These are phyloP conservation scores for Aethes cnicana DNA, from an alignment of 2,888 invertebrate species.

Conservation along the genomic window DNA sequence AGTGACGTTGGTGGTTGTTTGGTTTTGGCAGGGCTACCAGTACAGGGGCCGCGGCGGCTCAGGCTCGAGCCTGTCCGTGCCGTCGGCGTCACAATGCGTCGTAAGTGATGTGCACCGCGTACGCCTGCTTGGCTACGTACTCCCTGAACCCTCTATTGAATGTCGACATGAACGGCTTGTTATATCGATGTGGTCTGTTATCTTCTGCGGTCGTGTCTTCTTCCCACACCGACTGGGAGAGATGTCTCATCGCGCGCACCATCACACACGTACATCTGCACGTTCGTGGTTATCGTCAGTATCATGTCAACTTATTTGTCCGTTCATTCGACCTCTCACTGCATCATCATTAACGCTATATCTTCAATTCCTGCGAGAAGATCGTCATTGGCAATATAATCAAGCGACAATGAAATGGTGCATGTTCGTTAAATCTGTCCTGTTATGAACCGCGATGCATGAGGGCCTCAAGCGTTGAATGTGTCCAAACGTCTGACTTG, in stretches of 20 bases:
- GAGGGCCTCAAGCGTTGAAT: conserved; percentile 50
- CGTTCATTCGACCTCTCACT: conserved; percentile 61
- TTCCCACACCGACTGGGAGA: conserved; percentile 69
- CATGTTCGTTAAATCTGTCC: conserved; percentile 58
- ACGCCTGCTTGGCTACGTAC: conserved; percentile 60
- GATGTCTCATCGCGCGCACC: conserved; percentile 63
- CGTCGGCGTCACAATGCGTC: conserved; percentile 87
- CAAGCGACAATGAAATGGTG: conserved; percentile 57
- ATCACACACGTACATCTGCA: conserved; percentile 64
- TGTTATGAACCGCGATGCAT: conserved; percentile 58
- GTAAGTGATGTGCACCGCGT: conserved; percentile 81
- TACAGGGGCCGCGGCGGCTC: conserved; percentile 86
- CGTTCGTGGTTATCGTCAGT: conserved; percentile 59
- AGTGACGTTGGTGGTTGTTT: conserved; percentile 56
- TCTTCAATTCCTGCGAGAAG: conserved; percentile 51
- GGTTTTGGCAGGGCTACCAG: conserved; percentile 83
- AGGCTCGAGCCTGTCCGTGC: conserved; percentile 93
- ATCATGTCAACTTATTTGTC: conserved; percentile 54
- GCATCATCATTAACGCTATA: conserved; percentile 57
- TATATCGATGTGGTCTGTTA: conserved; percentile 65
- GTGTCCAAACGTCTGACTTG: conserved; percentile 42
- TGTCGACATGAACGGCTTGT: conserved; percentile 68
- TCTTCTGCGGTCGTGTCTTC: conserved; percentile 65
- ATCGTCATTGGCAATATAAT: conserved; percentile 44
- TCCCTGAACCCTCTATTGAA: conserved; percentile 61